Percentiles rank a stretch among this genome's conserved stretches.
Conservation (phyloP, 2,797 vertebrate species). For the Bradypus variegatus region DNA sequence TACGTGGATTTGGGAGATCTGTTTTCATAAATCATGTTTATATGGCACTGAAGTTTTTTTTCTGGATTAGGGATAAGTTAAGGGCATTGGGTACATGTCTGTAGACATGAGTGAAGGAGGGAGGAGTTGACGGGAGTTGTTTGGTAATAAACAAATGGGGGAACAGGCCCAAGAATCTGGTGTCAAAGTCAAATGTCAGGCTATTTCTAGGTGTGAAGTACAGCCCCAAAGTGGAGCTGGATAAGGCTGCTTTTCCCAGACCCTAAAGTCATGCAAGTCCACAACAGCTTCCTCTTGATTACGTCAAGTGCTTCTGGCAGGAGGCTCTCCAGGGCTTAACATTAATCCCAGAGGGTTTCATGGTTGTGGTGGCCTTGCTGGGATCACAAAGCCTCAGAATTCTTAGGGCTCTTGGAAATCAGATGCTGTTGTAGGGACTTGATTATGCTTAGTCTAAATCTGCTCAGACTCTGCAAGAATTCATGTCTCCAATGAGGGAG, state of each 20-base stretch:
- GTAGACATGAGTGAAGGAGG: neutral
- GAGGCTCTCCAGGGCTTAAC: slow-evolving; percentile 31
- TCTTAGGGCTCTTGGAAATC: slow-evolving; percentile 62
- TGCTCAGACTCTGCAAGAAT: slow-evolving; percentile 3
- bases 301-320: slow-evolving; percentile 42
- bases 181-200: slow-evolving; percentile 25
- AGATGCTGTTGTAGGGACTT: slow-evolving; percentile 26
- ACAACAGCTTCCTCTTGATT: slow-evolving; percentile 45
- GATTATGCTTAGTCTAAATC: slow-evolving; percentile 52
- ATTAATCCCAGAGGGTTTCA: slow-evolving; percentile 37
- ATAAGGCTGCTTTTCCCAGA: slow-evolving; percentile 9
- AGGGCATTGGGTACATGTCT: slow-evolving; percentile 33
- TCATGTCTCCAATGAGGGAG: neutral
- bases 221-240: neutral
- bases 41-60: slow-evolving; percentile 40
- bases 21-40: slow-evolving; percentile 62
- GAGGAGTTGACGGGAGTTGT: neutral
- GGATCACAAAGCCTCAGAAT: neutral
- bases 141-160: neutral
- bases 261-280: slow-evolving; percentile 23
- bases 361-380: slow-evolving; percentile 47
- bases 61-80: slow-evolving; percentile 36
- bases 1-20: slow-evolving; percentile 43
- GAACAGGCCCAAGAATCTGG: neutral
- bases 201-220: neutral